A percentile compares a stretch with the other conserved stretches of the same genome.
Evolutionary conservation across 2,113 vertebrate genomes (phyloP).

Genomic region (Zeus faber): DNA sequence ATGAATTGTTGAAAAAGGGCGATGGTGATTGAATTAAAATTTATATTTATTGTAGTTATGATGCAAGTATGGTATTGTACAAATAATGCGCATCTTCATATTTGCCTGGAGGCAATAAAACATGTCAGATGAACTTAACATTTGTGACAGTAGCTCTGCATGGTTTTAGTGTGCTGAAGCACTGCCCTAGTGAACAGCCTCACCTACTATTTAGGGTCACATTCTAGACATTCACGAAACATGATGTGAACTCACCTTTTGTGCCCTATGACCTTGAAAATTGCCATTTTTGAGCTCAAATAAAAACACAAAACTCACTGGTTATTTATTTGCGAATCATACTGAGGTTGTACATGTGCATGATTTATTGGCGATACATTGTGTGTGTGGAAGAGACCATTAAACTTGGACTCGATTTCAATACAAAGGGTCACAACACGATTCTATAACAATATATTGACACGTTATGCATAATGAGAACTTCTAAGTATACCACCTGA

Average conservation of each 20-base stretch:
- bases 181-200: constrained; percentile 39
- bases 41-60: background rate
- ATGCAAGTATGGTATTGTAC: constrained; percentile 32
- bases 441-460: no score
- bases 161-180: constrained; percentile 48
- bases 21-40: constrained; percentile 4
- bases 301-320: constrained; percentile 46
- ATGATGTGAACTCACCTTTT: constrained; percentile 65
- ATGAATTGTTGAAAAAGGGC: constrained; percentile 16
- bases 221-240: constrained; percentile 41
- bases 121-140: constrained; percentile 29
- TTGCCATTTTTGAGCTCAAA: constrained; percentile 52
- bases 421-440: no score
- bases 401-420: no score
- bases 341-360: no score
- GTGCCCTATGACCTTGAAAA: constrained; percentile 54
- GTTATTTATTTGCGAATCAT: no score
- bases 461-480: no score
- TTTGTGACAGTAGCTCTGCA: constrained; percentile 54
- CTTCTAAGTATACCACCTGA: no score
- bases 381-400: no score
- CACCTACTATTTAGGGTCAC: constrained; percentile 34
- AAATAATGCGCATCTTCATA: constrained; percentile 49
- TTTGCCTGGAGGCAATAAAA: constrained; percentile 36
- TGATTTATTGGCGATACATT: no score